Evolutionary conservation across 2,888 invertebrate genomes (phyloP).

Genomic region (Agonopterix subpropinquella): DNA sequence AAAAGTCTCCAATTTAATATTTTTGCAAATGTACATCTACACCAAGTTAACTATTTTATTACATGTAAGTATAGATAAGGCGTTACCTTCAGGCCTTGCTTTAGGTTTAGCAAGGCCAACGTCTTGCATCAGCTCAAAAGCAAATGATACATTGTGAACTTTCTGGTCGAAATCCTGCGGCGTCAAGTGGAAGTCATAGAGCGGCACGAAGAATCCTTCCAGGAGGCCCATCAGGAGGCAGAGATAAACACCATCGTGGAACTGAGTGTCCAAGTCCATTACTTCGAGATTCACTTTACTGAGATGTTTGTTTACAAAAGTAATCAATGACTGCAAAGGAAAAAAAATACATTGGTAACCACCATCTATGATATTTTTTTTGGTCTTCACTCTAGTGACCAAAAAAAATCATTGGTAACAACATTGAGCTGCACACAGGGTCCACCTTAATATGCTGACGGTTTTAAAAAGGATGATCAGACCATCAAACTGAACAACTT

Average conservation of each 20-base stretch:
- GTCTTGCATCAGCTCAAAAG: conserved; percentile 99
- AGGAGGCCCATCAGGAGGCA: conserved; percentile 96
- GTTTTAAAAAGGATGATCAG: background rate
- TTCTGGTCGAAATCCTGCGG: conserved; percentile 94
- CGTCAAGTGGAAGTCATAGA: conserved; percentile 94
- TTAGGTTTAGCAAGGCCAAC: conserved; percentile 95
- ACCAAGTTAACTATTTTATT: no score
- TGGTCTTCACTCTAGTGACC: no score
- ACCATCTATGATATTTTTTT: no score
- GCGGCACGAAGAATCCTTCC: conserved; percentile 98
- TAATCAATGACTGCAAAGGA: conserved; percentile 86
- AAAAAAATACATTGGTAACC: background rate
- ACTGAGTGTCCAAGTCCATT: conserved; percentile 93
- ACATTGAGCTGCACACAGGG: background rate
- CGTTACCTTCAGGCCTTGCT: conserved; percentile 93
- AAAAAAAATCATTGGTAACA: background rate
- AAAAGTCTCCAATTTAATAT: no score
- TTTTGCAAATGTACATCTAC: no score
- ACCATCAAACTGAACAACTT: no score
- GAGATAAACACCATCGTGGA: conserved; percentile 98
- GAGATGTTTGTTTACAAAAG: conserved; percentile 98
- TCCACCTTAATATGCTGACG: no score
- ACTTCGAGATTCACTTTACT: conserved; percentile 98
- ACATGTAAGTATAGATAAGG: no score
- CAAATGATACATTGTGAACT: conserved; percentile 97